Conservation (phyloP, 2,113 vertebrate genomes). For the Toxotes chatareus region DNA sequence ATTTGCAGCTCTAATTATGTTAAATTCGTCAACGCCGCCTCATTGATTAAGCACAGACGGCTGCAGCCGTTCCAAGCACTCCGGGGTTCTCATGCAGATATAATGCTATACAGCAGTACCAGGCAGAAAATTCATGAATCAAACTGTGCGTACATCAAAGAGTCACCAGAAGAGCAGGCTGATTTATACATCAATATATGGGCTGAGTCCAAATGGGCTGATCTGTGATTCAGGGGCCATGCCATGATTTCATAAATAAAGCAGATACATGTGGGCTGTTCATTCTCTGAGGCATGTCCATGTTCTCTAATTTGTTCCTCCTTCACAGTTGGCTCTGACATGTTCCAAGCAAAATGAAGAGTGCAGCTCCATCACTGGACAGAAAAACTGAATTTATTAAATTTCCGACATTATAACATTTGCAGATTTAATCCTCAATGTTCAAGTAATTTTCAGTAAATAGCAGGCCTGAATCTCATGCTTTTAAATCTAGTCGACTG, state of each 20-base stretch:
- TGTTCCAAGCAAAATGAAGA: neutral
- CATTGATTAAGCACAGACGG: constrained; percentile 48
- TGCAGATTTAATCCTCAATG: neutral
- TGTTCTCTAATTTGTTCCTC: neutral
- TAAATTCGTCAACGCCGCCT: constrained; percentile 43
- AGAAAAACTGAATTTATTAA: neutral
- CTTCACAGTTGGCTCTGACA: neutral
- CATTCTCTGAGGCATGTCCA: neutral
- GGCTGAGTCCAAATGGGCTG: neutral
- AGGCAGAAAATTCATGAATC: constrained; percentile 42
- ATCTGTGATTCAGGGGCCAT: constrained; percentile 14
- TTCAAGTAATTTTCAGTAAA: neutral
- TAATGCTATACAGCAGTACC: constrained; percentile 12
- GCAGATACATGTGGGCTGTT: neutral
- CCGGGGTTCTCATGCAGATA: constrained; percentile 31
- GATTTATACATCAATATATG: constrained; percentile 32
- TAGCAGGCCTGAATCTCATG: neutral
- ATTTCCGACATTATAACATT: neutral
- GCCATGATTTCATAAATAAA: constrained; percentile 9
- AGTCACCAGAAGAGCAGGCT: constrained; percentile 10
- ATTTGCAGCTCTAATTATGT: constrained; percentile 62
- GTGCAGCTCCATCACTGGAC: neutral
- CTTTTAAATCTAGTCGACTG: neutral
- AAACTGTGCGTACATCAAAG: constrained; percentile 38
- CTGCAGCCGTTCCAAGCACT: constrained; percentile 24